These are phyloP conservation scores for Microplitis mediator DNA, from an alignment of 1,140 invertebrate genomes.

Conservation along the genomic window DNA sequence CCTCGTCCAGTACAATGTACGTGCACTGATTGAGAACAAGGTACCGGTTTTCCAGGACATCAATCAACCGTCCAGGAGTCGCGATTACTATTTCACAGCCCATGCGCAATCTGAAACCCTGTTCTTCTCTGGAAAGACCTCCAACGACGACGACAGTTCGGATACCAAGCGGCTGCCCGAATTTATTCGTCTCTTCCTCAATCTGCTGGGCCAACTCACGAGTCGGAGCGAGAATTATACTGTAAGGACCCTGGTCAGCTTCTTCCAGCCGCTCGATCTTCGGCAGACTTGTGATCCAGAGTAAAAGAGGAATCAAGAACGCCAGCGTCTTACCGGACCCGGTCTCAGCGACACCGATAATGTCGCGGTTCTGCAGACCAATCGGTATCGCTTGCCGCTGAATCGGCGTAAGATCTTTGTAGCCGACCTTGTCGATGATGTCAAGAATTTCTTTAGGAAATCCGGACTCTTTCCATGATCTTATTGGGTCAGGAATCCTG, in stretches of 20 bases:
- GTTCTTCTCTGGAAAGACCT: constrained; percentile 96
- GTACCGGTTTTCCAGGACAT: constrained; percentile 98
- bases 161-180: constrained; percentile 93
- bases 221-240: constrained; percentile 98
- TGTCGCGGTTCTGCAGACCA: constrained; percentile 97
- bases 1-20: constrained; percentile 92
- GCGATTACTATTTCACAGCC: constrained; percentile 99
- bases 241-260: constrained; percentile 97
- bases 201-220: constrained; percentile 99
- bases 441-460: constrained; percentile 92
- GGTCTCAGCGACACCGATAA: constrained; percentile 90
- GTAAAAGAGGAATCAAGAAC: constrained; percentile 95
- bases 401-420: constrained; percentile 98
- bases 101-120: constrained; percentile 94
- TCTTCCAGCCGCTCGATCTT: constrained; percentile 93
- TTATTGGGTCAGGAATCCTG: constrained; percentile 93
- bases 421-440: constrained; percentile 94
- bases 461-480: constrained; percentile 94
- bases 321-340: constrained; percentile 61
- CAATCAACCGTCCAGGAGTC: constrained; percentile 98
- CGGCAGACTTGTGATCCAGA: constrained; percentile 98
- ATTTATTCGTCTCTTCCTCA: constrained; percentile 98
- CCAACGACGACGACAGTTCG: constrained; percentile 98
- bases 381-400: constrained; percentile 99
- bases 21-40: constrained; percentile 95